Base-by-base conservation (phyloP, 2,797 vertebrate genomes). In the Fistularia tabacaria region DNA sequence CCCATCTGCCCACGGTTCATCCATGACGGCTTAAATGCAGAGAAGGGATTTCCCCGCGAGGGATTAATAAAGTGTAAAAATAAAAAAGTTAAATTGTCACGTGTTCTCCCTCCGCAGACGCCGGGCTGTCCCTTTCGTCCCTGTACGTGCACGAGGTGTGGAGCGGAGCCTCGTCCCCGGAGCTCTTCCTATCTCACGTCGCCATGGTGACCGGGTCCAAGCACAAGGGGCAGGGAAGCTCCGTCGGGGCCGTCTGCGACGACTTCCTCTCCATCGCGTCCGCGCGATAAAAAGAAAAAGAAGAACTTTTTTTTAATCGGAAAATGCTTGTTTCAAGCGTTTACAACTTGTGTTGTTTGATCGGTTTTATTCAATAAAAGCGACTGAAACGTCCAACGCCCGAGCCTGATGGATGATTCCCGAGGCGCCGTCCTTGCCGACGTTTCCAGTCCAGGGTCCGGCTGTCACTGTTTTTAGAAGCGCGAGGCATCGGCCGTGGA, bases 71-170 rank as follows among this genome's bases (percentile, higher is more conserved):
- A 6, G 10, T 10, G 10, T 10, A 44, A 4, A n/a, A 10, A 44
- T 44, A 10, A 44, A n/a, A 44, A 44, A 10, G 42, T 44, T 44
- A 10, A 44, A 43, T 10, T 41, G 46, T 68, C 7, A 54, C 59
- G 8, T 80, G 53, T 69, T 60, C 46, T 77, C 43, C 25, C 54
- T 68, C 68, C 1, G 13, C 76, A 91, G 90, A 86, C 36, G 80
- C 84, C 0, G 88, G 87, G 0, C 67, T 89, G 66, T 76, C 67
- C 36, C 69, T 92, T 54, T 55, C 88, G 59, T 87, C 90, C 0
- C 36, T 87, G 58, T 91, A 90, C 77, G 60, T 91, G 62, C 83
- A 86, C 58, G 91, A 92, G 64, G 9, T 87, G 62, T 92, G 88
- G 90, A 89, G 83, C 1, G 89, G 87, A 42, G 83, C 81, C 7